Base-by-base conservation (phyloP, 2,797 vertebrate genomes). In the Rhinatrema bivittatum region DNA sequence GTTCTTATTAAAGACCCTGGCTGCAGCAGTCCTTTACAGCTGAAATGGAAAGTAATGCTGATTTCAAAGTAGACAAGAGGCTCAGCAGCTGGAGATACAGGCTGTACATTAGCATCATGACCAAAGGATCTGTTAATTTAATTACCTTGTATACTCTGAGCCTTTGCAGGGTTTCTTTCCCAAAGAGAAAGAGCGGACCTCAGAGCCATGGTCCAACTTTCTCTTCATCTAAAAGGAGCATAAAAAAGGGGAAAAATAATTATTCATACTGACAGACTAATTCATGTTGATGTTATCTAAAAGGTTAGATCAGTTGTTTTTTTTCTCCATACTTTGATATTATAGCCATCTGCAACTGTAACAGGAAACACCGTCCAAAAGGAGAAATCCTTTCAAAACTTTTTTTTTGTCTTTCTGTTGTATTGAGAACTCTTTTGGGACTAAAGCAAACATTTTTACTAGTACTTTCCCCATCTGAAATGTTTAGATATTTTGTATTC, bases 131-230 rank as follows among this genome's bases (percentile, higher is more conserved):
- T 46, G 32, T 53, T 39, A 23, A 49, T 36, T 64, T 55, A 65
- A 72, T 87, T 88, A 99, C 96, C 96, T 98, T 70, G 91, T 85
- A 76, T 96, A 95, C 68, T 97, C 93, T 23, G 92, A 84, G 71
- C 92, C 94, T 90, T 97, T 97, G 83, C 91, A 99, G 78, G 94
- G 96, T 78, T 99, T 99, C 89, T 99, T 98, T 80, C 94, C 96
- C 87, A 95, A 88, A 87, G 94, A 91, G 89, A 99, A 98, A 81
- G 95, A 86, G 78, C 95, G 93, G 86, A 97, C 94, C 90, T 99
- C 96, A 32, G 95, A 89, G 83, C 96, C 95, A 89, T 94, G 96
- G 88, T 99, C 96, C 89, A 98, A 96, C 91, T 99, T 99, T 79
- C 96, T 98, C 88, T 99, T 99, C 96, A 99, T 99, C 96, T 99